Evolutionary conservation across 2,797 vertebrate species (phyloP), one percentile per base, ranked within the genome.

Genomic region (Acipenser oxyrinchus): DNA sequence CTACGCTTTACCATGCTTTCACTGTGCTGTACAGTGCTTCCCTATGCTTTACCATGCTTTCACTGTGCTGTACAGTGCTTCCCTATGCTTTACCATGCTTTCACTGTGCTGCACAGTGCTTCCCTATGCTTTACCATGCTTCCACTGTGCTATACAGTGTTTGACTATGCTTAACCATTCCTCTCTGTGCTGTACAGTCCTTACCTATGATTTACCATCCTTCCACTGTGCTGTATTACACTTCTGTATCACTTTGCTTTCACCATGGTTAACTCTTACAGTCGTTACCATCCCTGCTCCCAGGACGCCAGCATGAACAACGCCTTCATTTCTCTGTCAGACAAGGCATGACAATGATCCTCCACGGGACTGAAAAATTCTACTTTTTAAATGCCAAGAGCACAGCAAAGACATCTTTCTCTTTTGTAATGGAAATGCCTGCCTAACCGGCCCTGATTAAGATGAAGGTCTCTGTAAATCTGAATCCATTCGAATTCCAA

Each of bases 361-460:
- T 58, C 55, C 12, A 11, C 6, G 55, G 55, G 55, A 58, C 10
- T n/a, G 10, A 18, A 18, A 18, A 11, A n/a, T 58, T 58, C 10
- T 58, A 7, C 11, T 13, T 58, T n/a, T 58, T 13, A n/a, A n/a
- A 11, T 3, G 55, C 13, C 55, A n/a, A 13, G 6, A 10, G 11
- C 6, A 10, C 10, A n/a, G 55, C 55, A 58, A n/a, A 58, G 55
- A 12, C 6, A 11, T 7, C 11, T 58, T 13, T 58, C 6, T 6
- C 55, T 58, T 58, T 58, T 58, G 55, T 58, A 58, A 58, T 58
- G 55, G 55, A 58, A 58, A 58, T 58, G 10, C 55, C 12, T 58
- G 12, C 55, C 9, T 2, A 58, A 7, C 55, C 4, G 13, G 55
- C 10, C 55, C 55, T 58, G 13, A 58, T 58, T 58, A 58, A 58